Evolutionary conservation across 2,888 invertebrate genomes (phyloP).

Genomic region (Plagiodera versicolora): DNA sequence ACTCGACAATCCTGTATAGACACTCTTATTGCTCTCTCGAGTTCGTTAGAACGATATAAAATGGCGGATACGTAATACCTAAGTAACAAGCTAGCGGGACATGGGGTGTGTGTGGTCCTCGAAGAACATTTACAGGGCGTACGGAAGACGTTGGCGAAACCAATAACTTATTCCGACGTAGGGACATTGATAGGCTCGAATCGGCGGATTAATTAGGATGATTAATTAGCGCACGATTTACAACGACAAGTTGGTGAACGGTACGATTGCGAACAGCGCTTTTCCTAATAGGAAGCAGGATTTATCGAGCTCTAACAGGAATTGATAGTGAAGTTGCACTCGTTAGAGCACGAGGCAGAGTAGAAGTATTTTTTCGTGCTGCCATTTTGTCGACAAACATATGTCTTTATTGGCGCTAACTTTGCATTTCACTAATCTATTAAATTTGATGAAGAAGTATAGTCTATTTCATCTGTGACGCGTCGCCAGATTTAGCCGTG

Average conservation of each 20-base stretch:
- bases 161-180: constrained; percentile 19
- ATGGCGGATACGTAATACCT: not conserved
- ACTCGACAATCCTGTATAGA: too few species aligned
- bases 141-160: constrained; percentile 10
- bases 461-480: too few species aligned
- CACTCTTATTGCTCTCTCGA: too few species aligned
- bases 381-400: too few species aligned
- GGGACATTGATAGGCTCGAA: constrained; percentile 24
- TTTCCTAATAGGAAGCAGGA: constrained; percentile 30
- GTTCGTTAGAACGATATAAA: not conserved
- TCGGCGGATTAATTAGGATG: constrained; percentile 32
- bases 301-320: constrained; percentile 25
- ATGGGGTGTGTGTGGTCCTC: constrained; percentile 17
- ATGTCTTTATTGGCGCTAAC: too few species aligned
- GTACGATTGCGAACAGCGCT: constrained; percentile 18
- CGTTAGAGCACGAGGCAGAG: too few species aligned
- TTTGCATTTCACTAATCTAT: too few species aligned
- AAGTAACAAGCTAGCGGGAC: constrained; percentile 6
- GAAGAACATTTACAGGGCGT: constrained; percentile 15
- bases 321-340: constrained; percentile 14
- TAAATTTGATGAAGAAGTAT: too few species aligned
- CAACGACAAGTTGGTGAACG: constrained; percentile 23
- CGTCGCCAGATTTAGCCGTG: too few species aligned
- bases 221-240: constrained; percentile 31
- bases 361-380: too few species aligned